Base-by-base conservation (phyloP, 2,888 invertebrate genomes). In the Eristalis tenax region DNA sequence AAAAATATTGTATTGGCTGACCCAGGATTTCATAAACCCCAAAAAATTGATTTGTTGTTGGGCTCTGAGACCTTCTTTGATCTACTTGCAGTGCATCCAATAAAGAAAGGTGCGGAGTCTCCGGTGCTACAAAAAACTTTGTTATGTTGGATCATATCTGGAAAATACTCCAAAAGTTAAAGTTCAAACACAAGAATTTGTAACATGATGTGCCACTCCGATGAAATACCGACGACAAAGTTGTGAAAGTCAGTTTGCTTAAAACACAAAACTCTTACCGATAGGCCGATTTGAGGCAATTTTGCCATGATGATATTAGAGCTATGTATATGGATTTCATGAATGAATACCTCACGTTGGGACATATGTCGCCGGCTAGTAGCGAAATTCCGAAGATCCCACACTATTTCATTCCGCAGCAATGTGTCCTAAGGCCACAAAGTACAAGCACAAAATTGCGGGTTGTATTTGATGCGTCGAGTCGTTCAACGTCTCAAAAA, bases 241-340 rank as follows among this genome's bases (percentile, higher is more conserved):
- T 32, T 32, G 28, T 28, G n/a, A n/a, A n/a, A n/a, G n/a, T 28
- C 4, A 28, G 0, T 28, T 28, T 28, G 32, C 10, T 32, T 8
- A 32, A 32, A 32, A 32, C 10, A 32, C 8, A 32, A 32, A 8
- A 10, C 10, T 32, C 5, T 32, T n/a, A 32, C 32, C 32, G 32
- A 32, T 32, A 32, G 32, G 32, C 32, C 32, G 32, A 32, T 32
- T 32, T 32, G 32, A 32, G 32, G 32, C 6, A 32, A 32, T 32
- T 4, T 32, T 32, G 32, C 32, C 32, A 68, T 40, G 65, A 23
- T 28, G 75, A 76, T 28, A 59, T 83, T 28, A 69, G 38, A 43
- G 40, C 77, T n/a, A 82, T 85, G 32, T 86, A 78, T 18, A 65
- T 79, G 68, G 75, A 84, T 13, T 88, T 88, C 32, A 85, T 89